Percentiles rank a stretch among this genome's conserved stretches.
phyloP scores from a whole-genome alignment of 2,113 vertebrate genomes.

The Prietella phreatophila region DNA sequence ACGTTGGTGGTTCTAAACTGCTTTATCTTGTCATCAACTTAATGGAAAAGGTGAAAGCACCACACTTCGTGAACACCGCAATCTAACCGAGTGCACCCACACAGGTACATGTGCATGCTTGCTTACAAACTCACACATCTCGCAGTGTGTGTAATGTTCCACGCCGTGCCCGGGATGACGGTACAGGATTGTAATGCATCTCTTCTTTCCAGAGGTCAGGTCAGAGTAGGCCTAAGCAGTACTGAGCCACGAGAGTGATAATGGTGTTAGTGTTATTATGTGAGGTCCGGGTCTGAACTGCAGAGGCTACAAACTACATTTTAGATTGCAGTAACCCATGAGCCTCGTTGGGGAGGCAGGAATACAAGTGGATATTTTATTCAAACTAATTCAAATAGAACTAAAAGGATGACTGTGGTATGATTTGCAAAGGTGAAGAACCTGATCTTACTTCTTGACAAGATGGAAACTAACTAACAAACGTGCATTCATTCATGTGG shows the following conservation, averaged over 20 bases:
- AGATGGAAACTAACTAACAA: not conserved
- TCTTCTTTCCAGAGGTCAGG: not conserved
- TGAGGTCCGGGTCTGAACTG: not conserved
- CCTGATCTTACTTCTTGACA: not conserved
- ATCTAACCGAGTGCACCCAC: not conserved
- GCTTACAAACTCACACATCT: not conserved
- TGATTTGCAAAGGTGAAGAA: not conserved
- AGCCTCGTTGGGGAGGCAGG: not conserved
- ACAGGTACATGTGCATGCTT: conserved; percentile 1
- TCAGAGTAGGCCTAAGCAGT: not conserved
- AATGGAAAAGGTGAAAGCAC: not conserved
- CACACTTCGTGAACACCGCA: not conserved
- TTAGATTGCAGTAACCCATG: not conserved
- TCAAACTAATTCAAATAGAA: not conserved
- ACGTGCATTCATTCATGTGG: not conserved
- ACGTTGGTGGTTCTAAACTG: not conserved
- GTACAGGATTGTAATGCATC: not conserved
- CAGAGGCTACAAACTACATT: not conserved
- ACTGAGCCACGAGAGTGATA: not conserved
- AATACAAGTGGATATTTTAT: not conserved
- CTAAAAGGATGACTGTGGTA: not conserved
- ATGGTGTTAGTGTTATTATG: not conserved
- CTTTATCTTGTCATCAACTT: not conserved
- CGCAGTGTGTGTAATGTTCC: not conserved
- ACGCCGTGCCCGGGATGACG: not conserved